Evolutionary conservation across 2,797 vertebrate genomes (phyloP).

Genomic region (Tiaroga cobitis): DNA sequence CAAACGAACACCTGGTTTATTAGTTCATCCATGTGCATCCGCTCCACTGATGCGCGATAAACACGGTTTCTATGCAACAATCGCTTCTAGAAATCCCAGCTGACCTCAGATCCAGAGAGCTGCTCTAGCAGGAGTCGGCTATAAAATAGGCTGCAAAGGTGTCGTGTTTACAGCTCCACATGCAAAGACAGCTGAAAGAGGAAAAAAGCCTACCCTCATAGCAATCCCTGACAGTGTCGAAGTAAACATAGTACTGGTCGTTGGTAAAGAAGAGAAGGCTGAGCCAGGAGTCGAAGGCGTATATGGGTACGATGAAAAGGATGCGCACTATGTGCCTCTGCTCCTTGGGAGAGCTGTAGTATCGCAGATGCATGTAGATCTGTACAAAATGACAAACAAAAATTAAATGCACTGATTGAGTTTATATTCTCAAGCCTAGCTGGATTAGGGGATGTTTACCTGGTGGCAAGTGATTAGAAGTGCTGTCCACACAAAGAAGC

Average conservation of each 20-base stretch:
- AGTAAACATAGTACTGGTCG: conserved; percentile 98
- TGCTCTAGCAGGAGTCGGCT: neutral
- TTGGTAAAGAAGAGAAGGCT: conserved; percentile 99
- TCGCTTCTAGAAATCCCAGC: conserved; percentile 63
- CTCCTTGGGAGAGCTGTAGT: conserved; percentile 92
- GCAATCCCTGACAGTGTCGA: conserved; percentile 94
- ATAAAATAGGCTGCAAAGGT: neutral
- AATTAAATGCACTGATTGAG: neutral
- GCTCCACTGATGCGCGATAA: conserved; percentile 47
- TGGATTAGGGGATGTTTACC: conserved; percentile 75
- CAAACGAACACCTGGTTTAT: conserved; percentile 47
- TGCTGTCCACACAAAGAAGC: conserved; percentile 97
- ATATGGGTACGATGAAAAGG: conserved; percentile 98
- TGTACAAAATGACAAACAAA: conserved; percentile 62
- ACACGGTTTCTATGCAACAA: conserved; percentile 81
- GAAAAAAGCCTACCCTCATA: conserved; percentile 87
- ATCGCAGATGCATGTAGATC: conserved; percentile 99
- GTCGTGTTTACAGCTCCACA: neutral
- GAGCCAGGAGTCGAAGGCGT: conserved; percentile 98
- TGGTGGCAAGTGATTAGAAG: conserved; percentile 96
- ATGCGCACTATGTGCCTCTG: conserved; percentile 97
- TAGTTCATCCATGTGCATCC: conserved; percentile 54
- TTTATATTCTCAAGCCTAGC: neutral
- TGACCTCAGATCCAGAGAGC: conserved; percentile 64
- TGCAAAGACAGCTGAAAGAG: conserved; percentile 46